phyloP scores from a whole-genome alignment of 2,888 invertebrate genomes.

The Nowickia ferox region DNA sequence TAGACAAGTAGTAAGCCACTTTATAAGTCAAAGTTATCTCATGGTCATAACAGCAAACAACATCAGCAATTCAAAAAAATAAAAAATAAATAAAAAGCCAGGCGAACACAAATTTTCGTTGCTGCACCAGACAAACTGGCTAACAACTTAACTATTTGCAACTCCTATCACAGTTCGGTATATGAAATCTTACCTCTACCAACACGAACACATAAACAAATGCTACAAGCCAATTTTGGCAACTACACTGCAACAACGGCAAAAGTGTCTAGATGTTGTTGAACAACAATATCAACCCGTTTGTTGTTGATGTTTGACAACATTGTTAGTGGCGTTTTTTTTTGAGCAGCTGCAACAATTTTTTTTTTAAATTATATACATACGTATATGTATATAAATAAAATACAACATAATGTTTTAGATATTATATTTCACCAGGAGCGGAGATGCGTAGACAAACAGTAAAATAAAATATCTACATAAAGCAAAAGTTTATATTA shows the following conservation, averaged over 20 bases:
- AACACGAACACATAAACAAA: conserved; percentile 11
- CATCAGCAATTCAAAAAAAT: conserved; percentile 51
- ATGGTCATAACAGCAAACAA: conserved; percentile 71
- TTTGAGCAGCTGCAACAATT: conserved; percentile 66
- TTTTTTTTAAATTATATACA: conserved; percentile 40
- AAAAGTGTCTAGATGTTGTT: conserved; percentile 27
- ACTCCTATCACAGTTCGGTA: conserved; percentile 46
- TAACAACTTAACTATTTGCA: conserved; percentile 71
- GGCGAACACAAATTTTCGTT: conserved; percentile 71
- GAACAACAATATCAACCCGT: conserved; percentile 59
- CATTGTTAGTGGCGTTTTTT: conserved; percentile 57
- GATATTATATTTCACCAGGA: conserved; percentile 40
- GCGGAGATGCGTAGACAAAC: conserved; percentile 4
- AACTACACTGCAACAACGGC: conserved; percentile 31
- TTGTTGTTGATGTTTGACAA: conserved; percentile 67
- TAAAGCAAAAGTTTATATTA: too few relatives aligned
- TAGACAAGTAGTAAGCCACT: conserved; percentile 68
- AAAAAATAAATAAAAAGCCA: conserved; percentile 49
- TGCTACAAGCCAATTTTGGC: conserved; percentile 48
- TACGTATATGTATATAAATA: conserved; percentile 6
- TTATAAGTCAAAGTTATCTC: conserved; percentile 74
- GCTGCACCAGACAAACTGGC: conserved; percentile 70
- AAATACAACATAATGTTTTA: conserved; percentile 59
- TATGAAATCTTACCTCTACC: conserved; percentile 30
- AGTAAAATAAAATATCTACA: neutral